Conservation (phyloP, 2,113 vertebrate genomes). For the Gymnorhina tibicen region DNA sequence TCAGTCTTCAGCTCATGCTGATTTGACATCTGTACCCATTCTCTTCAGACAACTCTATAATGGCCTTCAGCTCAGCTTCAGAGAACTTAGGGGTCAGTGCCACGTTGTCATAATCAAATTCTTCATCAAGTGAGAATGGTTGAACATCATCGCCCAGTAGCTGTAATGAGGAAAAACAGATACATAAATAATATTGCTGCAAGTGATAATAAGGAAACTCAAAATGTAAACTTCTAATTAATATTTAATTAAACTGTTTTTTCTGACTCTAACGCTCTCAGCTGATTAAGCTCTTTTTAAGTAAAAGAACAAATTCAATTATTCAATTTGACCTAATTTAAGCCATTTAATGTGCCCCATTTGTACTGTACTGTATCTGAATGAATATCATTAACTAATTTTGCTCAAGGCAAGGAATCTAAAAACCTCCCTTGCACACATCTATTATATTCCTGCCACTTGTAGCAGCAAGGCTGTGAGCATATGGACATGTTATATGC, state of each 20-base stretch:
- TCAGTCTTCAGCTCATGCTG: background rate
- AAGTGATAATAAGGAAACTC: constrained; percentile 35
- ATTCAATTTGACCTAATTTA: constrained; percentile 76
- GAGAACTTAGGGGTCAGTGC: constrained; percentile 71
- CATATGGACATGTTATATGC: background rate
- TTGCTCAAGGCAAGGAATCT: constrained; percentile 60
- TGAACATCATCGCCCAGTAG: constrained; percentile 67
- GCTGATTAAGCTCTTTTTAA: constrained; percentile 77
- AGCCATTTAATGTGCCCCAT: constrained; percentile 69
- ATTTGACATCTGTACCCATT: background rate
- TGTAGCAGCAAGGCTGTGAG: background rate
- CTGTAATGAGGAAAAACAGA: constrained; percentile 53
- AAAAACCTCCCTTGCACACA: constrained; percentile 42
- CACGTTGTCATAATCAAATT: constrained; percentile 78
- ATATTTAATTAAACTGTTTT: constrained; percentile 73
- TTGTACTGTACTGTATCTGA: constrained; percentile 60
- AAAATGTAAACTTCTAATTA: constrained; percentile 66
- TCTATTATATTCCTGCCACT: constrained; percentile 25
- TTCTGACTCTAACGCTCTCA: constrained; percentile 55
- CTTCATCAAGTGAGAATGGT: constrained; percentile 74
- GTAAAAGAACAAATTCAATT: constrained; percentile 77
- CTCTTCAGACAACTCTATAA: background rate
- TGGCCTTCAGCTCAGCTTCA: constrained; percentile 49
- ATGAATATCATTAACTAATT: constrained; percentile 71
- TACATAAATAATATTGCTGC: constrained; percentile 25